Base-by-base conservation (phyloP, 2,888 invertebrate species). In the Ophioninae sp. region DNA sequence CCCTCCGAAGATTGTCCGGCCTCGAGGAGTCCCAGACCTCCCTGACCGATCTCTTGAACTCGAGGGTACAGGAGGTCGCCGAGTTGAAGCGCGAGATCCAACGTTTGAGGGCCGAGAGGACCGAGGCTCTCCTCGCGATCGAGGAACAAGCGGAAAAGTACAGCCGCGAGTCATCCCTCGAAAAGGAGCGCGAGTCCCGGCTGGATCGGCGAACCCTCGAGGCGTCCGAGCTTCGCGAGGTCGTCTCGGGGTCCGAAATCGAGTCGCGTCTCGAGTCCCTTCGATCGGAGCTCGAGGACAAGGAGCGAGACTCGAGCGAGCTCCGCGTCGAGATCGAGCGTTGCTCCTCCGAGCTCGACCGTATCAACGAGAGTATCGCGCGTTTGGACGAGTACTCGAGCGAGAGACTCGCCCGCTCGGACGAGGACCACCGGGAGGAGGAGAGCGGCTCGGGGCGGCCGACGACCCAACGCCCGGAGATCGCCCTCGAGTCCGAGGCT, bases 141-240 rank as follows among this genome's bases (percentile, higher is more conserved):
- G 81, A 82, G 70, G 75, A 57, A 68, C 44, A 79, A 13, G 79
- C 78, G 20, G 84, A 88, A 41, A 90, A 91, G 7, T 85, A 93
- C 59, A 87, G 91, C 44, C 88, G 87, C 50, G 89, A 89, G 73
- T 77, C 91, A 17, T 86, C 84, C 37, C 87, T 89, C 17, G 89
- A 87, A 80, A 88, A 85, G 56, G 83, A 84, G 10, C 86, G 85
- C 64, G 89, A 86, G 57, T 90, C 89, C 59, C 86, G 90, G 6
- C 90, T 93, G 76, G 88, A 88, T 37, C 87, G 88, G 30, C 91
- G 92, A 69, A 89, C 87, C n/a, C 89, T 91, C 2, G 87, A 92
- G 69, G 90, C 90, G 0, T 85, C 83, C 57, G 65, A 79, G 0
- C 65, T 93, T 10, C 85, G 88, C 20, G 90, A 90, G 21, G 91